These are phyloP conservation scores for Acheta domesticus DNA, from an alignment of 2,888 invertebrate genomes.

Conservation along the genomic window DNA sequence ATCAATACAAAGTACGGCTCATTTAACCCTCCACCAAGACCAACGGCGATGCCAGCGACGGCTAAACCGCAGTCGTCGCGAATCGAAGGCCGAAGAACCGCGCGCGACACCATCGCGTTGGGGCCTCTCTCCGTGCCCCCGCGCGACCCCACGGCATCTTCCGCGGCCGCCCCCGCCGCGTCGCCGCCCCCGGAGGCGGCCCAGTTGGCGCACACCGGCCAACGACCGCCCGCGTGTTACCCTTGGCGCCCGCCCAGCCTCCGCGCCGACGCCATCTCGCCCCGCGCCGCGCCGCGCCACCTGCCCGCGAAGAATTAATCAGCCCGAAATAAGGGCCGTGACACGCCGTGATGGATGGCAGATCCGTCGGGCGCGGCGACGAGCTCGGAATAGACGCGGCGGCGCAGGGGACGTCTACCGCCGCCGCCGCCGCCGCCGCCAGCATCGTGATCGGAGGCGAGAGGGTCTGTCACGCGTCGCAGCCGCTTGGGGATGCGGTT, in stretches of 20 bases:
- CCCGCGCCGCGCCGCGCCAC: not conserved
- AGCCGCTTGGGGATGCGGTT: not conserved
- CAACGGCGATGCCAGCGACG: no score
- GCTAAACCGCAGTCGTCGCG: no score
- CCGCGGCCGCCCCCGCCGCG: no score
- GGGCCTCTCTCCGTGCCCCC: no score
- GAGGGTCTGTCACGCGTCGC: not conserved
- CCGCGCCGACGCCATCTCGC: not conserved
- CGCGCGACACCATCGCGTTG: no score
- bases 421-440: not conserved
- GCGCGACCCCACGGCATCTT: no score
- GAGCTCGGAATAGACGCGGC: not conserved
- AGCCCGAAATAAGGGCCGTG: conserved; percentile 30
- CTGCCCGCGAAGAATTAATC: conserved; percentile 32
- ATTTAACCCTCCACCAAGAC: no score
- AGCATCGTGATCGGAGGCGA: not conserved
- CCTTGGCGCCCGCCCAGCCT: not conserved
- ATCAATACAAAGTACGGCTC: no score
- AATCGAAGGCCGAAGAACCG: no score
- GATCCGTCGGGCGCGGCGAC: conserved; percentile 23
- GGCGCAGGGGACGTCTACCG: not conserved
- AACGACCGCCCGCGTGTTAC: not conserved
- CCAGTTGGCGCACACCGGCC: not conserved
- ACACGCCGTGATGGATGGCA: conserved; percentile 33
- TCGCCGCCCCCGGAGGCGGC: no score